Percentiles rank a stretch among this genome's conserved stretches.
Evolutionary conservation across 2,113 vertebrate species (phyloP).

Genomic region (Ancistrus triradiatus): DNA sequence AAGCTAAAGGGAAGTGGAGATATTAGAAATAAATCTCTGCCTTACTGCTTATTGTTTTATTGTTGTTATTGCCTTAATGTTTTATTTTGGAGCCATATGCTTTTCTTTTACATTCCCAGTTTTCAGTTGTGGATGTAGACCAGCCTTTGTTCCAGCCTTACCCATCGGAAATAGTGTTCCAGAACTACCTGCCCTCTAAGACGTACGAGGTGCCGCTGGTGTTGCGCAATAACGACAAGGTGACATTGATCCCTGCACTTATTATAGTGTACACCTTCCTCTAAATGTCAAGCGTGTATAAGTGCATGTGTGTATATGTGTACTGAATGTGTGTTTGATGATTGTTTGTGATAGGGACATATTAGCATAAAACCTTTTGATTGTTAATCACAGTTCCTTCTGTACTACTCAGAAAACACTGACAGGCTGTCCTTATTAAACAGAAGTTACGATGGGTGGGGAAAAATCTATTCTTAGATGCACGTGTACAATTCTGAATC

Average conservation of each 20-base stretch:
- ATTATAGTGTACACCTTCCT: background rate
- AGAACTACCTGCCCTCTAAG: conserved; percentile 71
- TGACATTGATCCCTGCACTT: conserved; percentile 35
- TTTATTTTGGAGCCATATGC: background rate
- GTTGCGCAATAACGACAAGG: conserved; percentile 80
- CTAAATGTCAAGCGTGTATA: background rate
- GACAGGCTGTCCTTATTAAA: no score
- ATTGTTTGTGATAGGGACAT: no score
- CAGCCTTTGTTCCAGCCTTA: conserved; percentile 77
- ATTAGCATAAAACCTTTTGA: no score
- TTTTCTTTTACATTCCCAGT: conserved; percentile 57
- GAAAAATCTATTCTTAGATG: no score
- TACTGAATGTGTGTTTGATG: background rate
- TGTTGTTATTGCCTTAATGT: background rate
- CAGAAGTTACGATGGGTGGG: no score
- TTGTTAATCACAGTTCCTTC: no score
- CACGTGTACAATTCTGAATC: no score
- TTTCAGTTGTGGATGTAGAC: conserved; percentile 64
- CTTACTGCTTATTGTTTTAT: background rate
- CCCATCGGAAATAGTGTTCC: conserved; percentile 82
- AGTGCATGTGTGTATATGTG: background rate
- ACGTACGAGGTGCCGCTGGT: conserved; percentile 71
- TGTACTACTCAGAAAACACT: no score
- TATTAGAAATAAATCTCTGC: no score
- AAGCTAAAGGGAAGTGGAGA: no score